Percentiles rank a stretch among this genome's conserved stretches.
phyloP scores from a whole-genome alignment of 2,113 vertebrate genomes.

The Clarias batrachus region DNA sequence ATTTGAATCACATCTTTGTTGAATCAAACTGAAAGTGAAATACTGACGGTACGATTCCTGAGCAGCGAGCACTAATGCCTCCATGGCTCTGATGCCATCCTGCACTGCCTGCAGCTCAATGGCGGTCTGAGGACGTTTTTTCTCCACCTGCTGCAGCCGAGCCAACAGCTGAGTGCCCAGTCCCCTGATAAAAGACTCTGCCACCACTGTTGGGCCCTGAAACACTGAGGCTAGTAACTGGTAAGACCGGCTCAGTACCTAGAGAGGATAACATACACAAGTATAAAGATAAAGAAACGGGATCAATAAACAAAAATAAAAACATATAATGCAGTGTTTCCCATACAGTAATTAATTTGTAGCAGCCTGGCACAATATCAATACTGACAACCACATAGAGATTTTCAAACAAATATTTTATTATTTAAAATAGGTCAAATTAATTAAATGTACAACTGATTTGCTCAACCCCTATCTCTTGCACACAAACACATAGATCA shows the following conservation, averaged over 20 bases:
- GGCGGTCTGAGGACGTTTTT: conserved; percentile 76
- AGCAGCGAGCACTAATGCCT: conserved; percentile 76
- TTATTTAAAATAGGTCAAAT: no score
- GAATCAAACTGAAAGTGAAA: not conserved
- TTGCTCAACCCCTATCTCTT: no score
- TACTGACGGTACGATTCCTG: conserved; percentile 80
- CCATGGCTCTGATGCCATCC: conserved; percentile 81
- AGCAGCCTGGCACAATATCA: no score
- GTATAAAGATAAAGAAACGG: not conserved
- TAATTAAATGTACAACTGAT: no score
- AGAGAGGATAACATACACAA: conserved; percentile 23
- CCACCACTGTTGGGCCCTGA: conserved; percentile 76
- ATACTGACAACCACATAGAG: no score
- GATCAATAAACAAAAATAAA: not conserved
- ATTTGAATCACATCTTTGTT: not conserved
- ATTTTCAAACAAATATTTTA: no score
- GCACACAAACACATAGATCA: no score
- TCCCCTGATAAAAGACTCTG: conserved; percentile 82
- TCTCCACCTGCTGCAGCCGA: conserved; percentile 81
- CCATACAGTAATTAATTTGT: no score
- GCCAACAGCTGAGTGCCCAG: conserved; percentile 77
- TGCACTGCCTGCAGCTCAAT: conserved; percentile 82
- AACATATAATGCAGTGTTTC: not conserved
- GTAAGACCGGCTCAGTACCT: conserved; percentile 83
- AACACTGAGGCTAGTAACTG: conserved; percentile 87